phyloP scores from a whole-genome alignment of 2,888 invertebrate species.

The Antheraea assamensis region DNA sequence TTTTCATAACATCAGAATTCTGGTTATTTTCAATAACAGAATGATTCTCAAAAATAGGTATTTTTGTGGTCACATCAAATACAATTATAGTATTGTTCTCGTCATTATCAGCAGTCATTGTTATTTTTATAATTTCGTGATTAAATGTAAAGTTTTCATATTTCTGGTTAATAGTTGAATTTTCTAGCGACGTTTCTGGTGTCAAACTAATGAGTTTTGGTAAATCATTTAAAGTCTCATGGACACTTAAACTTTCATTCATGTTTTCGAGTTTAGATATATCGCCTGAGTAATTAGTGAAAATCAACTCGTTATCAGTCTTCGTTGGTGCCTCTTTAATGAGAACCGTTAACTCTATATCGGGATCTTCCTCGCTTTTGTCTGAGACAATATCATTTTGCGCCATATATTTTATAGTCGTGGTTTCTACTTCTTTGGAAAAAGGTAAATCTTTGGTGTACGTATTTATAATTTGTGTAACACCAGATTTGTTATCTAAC shows the following conservation, averaged over 20 bases:
- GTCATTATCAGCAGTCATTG: conserved; percentile 48
- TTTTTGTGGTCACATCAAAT: conserved; percentile 61
- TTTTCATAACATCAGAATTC: conserved; percentile 13
- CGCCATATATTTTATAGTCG: conserved; percentile 28
- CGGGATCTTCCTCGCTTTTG: conserved; percentile 48
- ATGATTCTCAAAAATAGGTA: conserved; percentile 47
- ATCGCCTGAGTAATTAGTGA: conserved; percentile 42
- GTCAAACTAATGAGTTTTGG: conserved; percentile 25
- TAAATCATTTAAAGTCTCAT: conserved; percentile 12
- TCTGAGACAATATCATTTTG: conserved; percentile 28
- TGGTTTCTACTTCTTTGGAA: conserved; percentile 30
- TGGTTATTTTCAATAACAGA: conserved; percentile 3
- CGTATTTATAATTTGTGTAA: conserved; percentile 34
- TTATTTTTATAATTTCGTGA: conserved; percentile 56
- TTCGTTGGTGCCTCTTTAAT: conserved; percentile 54
- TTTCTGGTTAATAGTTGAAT: conserved; percentile 18
- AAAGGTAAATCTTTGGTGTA: conserved; percentile 31
- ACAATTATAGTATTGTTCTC: conserved; percentile 41
- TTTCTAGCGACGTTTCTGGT: conserved; percentile 26
- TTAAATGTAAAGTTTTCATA: conserved; percentile 32
- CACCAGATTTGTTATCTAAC: conserved; percentile 38
- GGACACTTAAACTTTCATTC: conserved; percentile 18
- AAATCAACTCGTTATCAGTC: conserved; percentile 34
- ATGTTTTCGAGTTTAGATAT: conserved; percentile 44
- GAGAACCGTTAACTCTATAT: conserved; percentile 65